These are phyloP conservation scores for Drosophila bunnanda DNA, from an alignment of 2,888 invertebrate genomes.

Conservation along the genomic window DNA sequence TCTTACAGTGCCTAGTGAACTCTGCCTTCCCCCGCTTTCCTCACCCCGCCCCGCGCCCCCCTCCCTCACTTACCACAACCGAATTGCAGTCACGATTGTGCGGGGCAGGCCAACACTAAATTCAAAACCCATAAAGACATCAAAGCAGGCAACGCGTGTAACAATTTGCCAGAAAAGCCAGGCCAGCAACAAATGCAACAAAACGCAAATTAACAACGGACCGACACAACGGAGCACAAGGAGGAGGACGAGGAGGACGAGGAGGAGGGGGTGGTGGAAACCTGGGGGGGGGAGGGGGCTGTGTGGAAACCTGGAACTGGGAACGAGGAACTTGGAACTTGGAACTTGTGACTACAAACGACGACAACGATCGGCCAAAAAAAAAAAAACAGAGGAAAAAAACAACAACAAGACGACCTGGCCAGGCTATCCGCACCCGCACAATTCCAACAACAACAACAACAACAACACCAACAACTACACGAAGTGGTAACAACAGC, in stretches of 20 bases:
- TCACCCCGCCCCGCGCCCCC: neutral
- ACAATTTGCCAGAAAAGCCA: constrained; percentile 76
- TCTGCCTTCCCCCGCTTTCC: constrained; percentile 9
- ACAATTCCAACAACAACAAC: constrained; percentile 36
- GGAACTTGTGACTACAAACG: constrained; percentile 25
- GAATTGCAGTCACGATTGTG: constrained; percentile 76
- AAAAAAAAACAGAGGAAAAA: constrained; percentile 1
- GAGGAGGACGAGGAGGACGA: neutral
- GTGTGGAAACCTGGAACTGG: constrained; percentile 8
- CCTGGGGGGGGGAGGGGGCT: constrained; percentile 2
- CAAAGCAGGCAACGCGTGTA: constrained; percentile 79
- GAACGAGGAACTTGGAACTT: constrained; percentile 13
- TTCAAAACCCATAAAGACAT: constrained; percentile 79
- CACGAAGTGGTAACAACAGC: constrained; percentile 15
- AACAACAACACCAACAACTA: constrained; percentile 10
- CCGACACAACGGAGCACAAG: constrained; percentile 37
- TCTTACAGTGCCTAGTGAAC: constrained; percentile 26
- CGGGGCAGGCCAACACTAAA: constrained; percentile 65
- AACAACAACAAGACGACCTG: constrained; percentile 52
- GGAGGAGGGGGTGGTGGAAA: constrained; percentile 1
- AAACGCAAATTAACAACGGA: constrained; percentile 79
- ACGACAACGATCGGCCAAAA: constrained; percentile 45
- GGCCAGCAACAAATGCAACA: constrained; percentile 69
- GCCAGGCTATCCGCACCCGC: constrained; percentile 57
- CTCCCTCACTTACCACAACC: constrained; percentile 20